Conservation (phyloP, 1,140 invertebrate species). For the Lasaia peninsularis region DNA sequence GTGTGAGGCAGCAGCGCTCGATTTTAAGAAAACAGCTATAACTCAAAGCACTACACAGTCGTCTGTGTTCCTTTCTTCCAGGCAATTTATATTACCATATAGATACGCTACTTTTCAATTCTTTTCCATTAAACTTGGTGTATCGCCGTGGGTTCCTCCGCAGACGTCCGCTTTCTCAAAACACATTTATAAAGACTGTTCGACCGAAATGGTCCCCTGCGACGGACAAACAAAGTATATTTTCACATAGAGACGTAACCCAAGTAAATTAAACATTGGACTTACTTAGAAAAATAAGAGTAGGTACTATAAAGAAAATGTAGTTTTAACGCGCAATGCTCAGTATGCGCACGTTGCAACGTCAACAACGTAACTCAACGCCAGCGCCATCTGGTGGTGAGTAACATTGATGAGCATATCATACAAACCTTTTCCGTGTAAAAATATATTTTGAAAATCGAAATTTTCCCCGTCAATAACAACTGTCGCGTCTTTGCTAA, state of each 20-base stretch:
- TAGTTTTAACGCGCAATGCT: no score
- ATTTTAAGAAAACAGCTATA: slow-evolving; percentile 74
- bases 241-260: slow-evolving; percentile 4
- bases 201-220: slow-evolving; percentile 55
- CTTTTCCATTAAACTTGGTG: slow-evolving; percentile 76
- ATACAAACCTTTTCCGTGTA: no score
- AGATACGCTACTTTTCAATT: slow-evolving; percentile 76
- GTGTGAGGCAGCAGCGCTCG: slow-evolving; percentile 36
- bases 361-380: no score
- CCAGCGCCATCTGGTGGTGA: no score
- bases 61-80: slow-evolving; percentile 72
- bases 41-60: slow-evolving; percentile 67
- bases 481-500: no score
- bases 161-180: slow-evolving; percentile 56
- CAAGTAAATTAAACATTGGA: background rate
- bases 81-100: slow-evolving; percentile 77
- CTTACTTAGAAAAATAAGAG: background rate
- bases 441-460: no score
- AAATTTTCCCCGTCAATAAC: no score
- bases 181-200: slow-evolving; percentile 73
- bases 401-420: no score
- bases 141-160: slow-evolving; percentile 64
- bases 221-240: slow-evolving; percentile 21
- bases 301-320: no score
- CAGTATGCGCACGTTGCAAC: no score